Conservation (phyloP, 2,888 invertebrate genomes). For the Pterostichus madidus region DNA sequence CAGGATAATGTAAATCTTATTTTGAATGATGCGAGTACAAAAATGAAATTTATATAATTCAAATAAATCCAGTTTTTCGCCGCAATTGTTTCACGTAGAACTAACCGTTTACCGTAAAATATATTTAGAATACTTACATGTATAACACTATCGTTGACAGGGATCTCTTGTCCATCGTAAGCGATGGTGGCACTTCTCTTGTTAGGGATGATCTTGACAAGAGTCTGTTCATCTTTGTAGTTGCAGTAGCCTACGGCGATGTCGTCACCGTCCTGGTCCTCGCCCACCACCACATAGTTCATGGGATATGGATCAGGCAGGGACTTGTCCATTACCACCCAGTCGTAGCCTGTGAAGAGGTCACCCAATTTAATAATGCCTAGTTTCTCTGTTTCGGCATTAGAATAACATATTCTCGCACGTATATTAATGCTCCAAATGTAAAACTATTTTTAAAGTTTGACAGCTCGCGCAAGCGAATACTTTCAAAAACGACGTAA, state of each 20-base stretch:
- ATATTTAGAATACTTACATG: background rate
- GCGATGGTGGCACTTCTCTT: slow-evolving; percentile 20
- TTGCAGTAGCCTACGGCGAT: slow-evolving; percentile 28
- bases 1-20: too few relatives aligned
- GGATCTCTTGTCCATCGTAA: slow-evolving; percentile 6
- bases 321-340: slow-evolving; percentile 15
- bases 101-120: background rate
- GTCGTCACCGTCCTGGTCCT: slow-evolving; percentile 24
- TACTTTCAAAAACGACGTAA: too few relatives aligned
- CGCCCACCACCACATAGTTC: slow-evolving; percentile 22
- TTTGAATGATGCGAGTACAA: too few relatives aligned
- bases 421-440: too few relatives aligned
- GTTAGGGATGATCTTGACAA: slow-evolving; percentile 18
- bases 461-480: too few relatives aligned
- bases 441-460: too few relatives aligned
- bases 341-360: slow-evolving; percentile 5
- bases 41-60: too few relatives aligned
- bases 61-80: too few relatives aligned
- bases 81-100: too few relatives aligned
- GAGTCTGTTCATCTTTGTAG: slow-evolving; percentile 16
- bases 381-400: too few relatives aligned
- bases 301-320: slow-evolving; percentile 1
- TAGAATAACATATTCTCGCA: too few relatives aligned
- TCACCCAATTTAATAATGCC: too few relatives aligned
- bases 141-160: background rate